Base-by-base conservation (phyloP, 1,140 invertebrate species). In the Hormaphis cornu region DNA sequence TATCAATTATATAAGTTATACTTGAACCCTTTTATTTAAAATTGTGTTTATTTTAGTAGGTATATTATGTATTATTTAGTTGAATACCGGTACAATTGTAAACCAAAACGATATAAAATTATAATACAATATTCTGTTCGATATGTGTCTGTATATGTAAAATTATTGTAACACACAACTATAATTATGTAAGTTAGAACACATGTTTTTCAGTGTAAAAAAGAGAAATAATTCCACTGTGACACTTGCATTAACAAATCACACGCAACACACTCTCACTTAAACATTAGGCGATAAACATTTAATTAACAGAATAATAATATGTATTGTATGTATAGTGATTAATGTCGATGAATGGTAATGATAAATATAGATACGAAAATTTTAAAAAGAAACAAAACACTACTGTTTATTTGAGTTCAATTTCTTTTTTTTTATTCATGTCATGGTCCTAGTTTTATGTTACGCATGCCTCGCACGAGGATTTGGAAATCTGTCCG, bases 331-430 rank as follows among this genome's bases (percentile, higher is more conserved):
- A 40, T 20, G 40, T n/a, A 24, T 40, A 24, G 24, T 40, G 14
- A 40, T 58, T 40, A 20, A 58, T 58, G 22, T 37, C 24, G 54
- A 58, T 18, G 24, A 37, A 37, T 58, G 33, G 40, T 40, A 22
- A 58, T 24, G 35, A 40, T 16, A 24, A 58, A 58, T 58, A 58
- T 58, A 58, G 54, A 40, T 14, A 58, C 26, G 8, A 58, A 58
- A 58, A 22, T 26, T 58, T 58, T 16, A 40, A 58, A 58, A 58
- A 40, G 1, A n/a, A n/a, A n/a, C n/a, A n/a, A n/a, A n/a, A n/a
- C n/a, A n/a, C n/a, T n/a, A n/a, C n/a, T n/a, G 22, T 20, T 46
- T 20, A 48, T 48, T 33, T 33, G n/a, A n/a, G n/a, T n/a, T n/a
- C n/a, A n/a, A n/a, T n/a, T n/a, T n/a, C n/a, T n/a, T n/a, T n/a